phyloP scores from a whole-genome alignment of 2,797 vertebrate genomes.

The Anolis apletophallus region DNA sequence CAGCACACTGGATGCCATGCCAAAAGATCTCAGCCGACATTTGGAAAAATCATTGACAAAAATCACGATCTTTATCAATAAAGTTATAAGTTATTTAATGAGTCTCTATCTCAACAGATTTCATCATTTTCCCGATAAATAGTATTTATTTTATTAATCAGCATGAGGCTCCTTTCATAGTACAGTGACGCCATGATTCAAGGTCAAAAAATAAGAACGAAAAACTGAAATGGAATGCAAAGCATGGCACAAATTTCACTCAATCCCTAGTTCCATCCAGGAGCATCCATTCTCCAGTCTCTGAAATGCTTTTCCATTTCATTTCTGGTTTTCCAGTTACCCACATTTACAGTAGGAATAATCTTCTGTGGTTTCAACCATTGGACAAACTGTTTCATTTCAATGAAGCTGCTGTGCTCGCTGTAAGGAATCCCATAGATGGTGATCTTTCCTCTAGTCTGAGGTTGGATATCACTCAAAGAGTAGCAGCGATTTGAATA shows the following conservation, averaged over 20 bases:
- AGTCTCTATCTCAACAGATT: background rate
- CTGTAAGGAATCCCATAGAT: slow-evolving; percentile 94
- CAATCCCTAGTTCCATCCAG: slow-evolving; percentile 42
- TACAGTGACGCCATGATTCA: background rate
- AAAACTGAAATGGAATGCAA: slow-evolving; percentile 16
- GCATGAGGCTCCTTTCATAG: background rate
- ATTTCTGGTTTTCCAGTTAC: slow-evolving; percentile 83
- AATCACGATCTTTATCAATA: background rate
- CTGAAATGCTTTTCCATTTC: slow-evolving; percentile 90
- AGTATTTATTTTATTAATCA: background rate
- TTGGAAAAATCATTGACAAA: too few species aligned
- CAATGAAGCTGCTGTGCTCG: slow-evolving; percentile 95
- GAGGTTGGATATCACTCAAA: slow-evolving; percentile 83
- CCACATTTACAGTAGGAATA: slow-evolving; percentile 92
- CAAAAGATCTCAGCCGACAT: too few species aligned
- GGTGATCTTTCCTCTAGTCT: slow-evolving; percentile 86
- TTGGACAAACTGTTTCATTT: slow-evolving; percentile 94
- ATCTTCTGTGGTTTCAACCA: slow-evolving; percentile 93
- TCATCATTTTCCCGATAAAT: slow-evolving; percentile 9
- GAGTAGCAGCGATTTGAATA: slow-evolving; percentile 84
- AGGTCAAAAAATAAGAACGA: slow-evolving; percentile 13
- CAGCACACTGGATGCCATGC: too few species aligned
- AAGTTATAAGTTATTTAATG: background rate
- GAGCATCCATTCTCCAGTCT: slow-evolving; percentile 85
- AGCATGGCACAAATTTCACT: slow-evolving; percentile 9